Percentiles rank a stretch among this genome's conserved stretches.
Evolutionary conservation across 30 jellyfish, hydroid and myxozoan species (phyloP).

Genomic region (Turritopsis rubra): DNA sequence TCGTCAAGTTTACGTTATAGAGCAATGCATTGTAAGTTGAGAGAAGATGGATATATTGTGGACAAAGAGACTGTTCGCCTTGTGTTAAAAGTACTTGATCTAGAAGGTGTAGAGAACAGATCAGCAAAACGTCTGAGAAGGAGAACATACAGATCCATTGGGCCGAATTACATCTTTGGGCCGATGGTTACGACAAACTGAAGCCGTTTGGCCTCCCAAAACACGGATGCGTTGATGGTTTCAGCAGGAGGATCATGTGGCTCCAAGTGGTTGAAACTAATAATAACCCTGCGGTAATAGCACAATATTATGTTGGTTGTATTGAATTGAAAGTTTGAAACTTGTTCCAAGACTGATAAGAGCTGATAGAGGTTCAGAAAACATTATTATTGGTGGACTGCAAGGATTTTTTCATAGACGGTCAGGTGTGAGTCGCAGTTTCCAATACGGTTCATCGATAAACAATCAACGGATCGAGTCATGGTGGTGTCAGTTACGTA

Average conservation of each 20-base stretch:
- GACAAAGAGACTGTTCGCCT: conserved; percentile 32
- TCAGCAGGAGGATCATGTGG: conserved; percentile 41
- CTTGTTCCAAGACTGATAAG: conserved; percentile 23
- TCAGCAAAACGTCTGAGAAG: conserved; percentile 24
- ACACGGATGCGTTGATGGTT: conserved; percentile 37
- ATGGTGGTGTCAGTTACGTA: conserved; percentile 37
- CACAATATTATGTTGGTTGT: conserved; percentile 24
- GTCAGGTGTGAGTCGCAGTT: conserved; percentile 23
- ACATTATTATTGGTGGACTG: conserved; percentile 33
- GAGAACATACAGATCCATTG: conserved; percentile 21
- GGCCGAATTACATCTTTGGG: conserved; percentile 42
- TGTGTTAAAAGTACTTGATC: conserved; percentile 27
- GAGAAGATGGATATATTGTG: conserved; percentile 24
- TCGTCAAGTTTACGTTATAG: conserved; percentile 19
- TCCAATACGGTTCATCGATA: conserved; percentile 17
- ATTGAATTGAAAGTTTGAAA: conserved; percentile 4
- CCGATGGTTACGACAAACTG: conserved; percentile 43
- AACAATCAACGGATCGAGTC: conserved; percentile 9
- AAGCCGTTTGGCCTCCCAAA: conserved; percentile 31
- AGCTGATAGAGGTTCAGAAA: conserved; percentile 37
- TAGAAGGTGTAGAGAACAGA: conserved; percentile 40
- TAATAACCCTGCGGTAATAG: conserved; percentile 28
- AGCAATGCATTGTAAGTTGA: conserved; percentile 28
- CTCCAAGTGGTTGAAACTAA: conserved; percentile 27
- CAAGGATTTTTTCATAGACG: conserved; percentile 31